These are phyloP conservation scores for Hyles lineata DNA, from an alignment of 2,888 invertebrate species.

Conservation along the genomic window DNA sequence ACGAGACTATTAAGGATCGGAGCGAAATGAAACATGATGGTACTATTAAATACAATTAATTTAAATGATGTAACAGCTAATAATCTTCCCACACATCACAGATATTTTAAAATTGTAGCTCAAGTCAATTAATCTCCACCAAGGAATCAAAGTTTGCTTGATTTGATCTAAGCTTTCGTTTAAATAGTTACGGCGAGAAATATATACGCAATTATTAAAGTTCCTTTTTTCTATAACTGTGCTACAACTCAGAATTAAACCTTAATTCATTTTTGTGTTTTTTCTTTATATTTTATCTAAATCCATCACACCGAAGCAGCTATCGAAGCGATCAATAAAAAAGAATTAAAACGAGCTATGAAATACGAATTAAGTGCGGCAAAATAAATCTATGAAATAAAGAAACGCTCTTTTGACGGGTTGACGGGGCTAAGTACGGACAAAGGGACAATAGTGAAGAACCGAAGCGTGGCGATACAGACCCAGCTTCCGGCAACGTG, in stretches of 20 bases:
- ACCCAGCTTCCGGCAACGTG: slow-evolving; percentile 76
- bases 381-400: slow-evolving; percentile 74
- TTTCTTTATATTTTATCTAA: background rate
- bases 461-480: slow-evolving; percentile 78
- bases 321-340: slow-evolving; percentile 60
- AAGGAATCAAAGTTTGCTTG: background rate
- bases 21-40: background rate
- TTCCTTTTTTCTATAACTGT: no score
- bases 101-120: background rate
- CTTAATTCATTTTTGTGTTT: background rate
- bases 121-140: background rate
- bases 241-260: background rate
- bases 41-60: background rate
- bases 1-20: background rate
- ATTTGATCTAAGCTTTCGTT: no score
- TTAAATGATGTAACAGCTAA: background rate
- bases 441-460: slow-evolving; percentile 79
- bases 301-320: slow-evolving; percentile 24
- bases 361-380: slow-evolving; percentile 75
- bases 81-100: background rate
- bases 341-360: slow-evolving; percentile 66
- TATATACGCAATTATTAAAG: no score
- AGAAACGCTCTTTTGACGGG: slow-evolving; percentile 71
- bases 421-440: slow-evolving; percentile 70
- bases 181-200: no score